Evolutionary conservation across 2,797 vertebrate genomes (phyloP).

Genomic region (Morus bassanus): DNA sequence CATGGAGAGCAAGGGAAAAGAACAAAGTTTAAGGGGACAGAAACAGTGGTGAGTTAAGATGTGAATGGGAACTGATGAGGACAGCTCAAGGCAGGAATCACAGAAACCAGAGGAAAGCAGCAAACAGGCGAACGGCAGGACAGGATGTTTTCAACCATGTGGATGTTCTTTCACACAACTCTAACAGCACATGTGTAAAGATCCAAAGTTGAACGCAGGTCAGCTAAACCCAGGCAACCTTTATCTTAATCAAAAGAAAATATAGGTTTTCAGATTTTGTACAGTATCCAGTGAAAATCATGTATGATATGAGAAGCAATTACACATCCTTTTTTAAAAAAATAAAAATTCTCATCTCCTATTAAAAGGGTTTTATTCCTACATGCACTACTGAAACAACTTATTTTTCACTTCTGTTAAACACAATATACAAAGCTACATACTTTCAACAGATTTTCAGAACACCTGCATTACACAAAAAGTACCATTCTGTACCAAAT

Average conservation of each 20-base stretch:
- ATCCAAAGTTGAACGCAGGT: background rate
- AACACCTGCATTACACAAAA: background rate
- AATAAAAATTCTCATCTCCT: background rate
- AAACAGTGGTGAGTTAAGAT: background rate
- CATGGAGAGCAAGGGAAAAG: background rate
- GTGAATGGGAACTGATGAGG: background rate
- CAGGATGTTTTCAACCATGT: background rate
- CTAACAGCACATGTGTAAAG: background rate
- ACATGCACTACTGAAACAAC: background rate
- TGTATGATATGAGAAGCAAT: background rate
- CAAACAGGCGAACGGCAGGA: accelerated
- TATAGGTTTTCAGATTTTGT: background rate
- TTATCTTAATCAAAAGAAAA: background rate
- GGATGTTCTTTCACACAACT: background rate
- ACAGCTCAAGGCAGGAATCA: background rate
- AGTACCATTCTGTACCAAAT: background rate
- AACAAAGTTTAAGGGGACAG: background rate
- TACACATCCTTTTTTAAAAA: background rate
- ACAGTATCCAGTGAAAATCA: background rate
- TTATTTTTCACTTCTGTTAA: background rate
- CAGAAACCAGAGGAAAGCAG: background rate
- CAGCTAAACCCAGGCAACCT: background rate
- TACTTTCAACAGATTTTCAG: background rate
- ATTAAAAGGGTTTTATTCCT: background rate
- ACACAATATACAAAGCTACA: background rate